Base-by-base conservation (phyloP, 2,888 invertebrate genomes). In the Scaptomyza tumidula region DNA sequence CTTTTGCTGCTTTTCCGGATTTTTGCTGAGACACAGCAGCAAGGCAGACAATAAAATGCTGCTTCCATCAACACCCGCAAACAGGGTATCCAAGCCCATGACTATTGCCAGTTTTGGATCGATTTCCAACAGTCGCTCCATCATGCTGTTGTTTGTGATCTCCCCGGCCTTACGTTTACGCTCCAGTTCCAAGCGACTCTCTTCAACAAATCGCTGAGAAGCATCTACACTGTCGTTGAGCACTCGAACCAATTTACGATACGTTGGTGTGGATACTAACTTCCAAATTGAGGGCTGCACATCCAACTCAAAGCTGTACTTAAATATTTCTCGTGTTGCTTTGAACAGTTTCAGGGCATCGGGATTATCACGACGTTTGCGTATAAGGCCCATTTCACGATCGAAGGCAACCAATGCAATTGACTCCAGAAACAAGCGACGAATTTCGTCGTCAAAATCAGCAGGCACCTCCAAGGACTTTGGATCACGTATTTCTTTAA, bases 1-100 rank as follows among this genome's bases (percentile, higher is more conserved):
- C 77, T 93, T 93, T 5, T 93, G 91, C 90, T 96, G 96, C 55
- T 94, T 94, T 0, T 94, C 93, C 6, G 92, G 93, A 91, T 96
- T 94, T 44, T 90, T 93, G 0, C 96, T 94, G 24, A 97, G 89
- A 43, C 94, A 93, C 72, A 95, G 95, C 0, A 96, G 90, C 6
- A 93, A 91, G 24, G 93, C 93, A 1, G 93, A 92, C 4, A 70
- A 14, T 3, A 63, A 19, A n/a, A 90, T 92, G 90, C 95, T 5
- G 1, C 50, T 94, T 65, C 94, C 94, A 88, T 95, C 94, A 16
- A 94, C 92, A 31, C 94, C 94, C 11, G 94, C 94, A 29, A 93
- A 90, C n/a, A 95, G 67, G 92, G 94, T 93, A 78, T 95, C 94
- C 69, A 93, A 89, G 1, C 93, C 93, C 93, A 94, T 94, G 4